Evolutionary conservation across 2,113 vertebrate species (phyloP), one percentile per base, ranked within the genome.

Genomic region (Antennarius striatus): DNA sequence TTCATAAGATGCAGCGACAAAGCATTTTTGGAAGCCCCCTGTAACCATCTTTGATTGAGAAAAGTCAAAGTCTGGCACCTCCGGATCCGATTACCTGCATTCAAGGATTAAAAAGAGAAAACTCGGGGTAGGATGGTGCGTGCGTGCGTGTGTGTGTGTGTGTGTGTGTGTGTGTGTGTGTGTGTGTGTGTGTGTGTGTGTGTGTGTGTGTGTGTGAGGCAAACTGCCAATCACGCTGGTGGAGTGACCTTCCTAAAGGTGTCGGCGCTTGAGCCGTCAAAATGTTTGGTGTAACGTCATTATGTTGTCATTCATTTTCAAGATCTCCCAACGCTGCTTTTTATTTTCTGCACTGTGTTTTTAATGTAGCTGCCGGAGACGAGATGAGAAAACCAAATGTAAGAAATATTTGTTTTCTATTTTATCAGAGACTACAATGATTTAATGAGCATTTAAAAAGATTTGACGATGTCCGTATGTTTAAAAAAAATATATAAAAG

Each of bases 221-320:
- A 22, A 22, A 58, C 64, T 77, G 76, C 58, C 74, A 60, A 8
- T 85, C 72, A 75, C 48, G 58, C 52, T 11, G 54, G 36, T 47
- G 68, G 29, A n/a, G 29, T 78, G 73, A 82, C 60, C 65, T 73
- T 73, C 50, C 64, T 62, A 6, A 63, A 79, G 49, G 32, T 56
- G 55, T 57, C 13, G 50, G 57, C 53, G 22, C 60, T 66, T 39
- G 56, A 55, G 59, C 76, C 61, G 77, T 86, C 56, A 63, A 76
- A 79, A 71, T 73, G 71, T 82, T 85, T 68, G 32, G 75, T 83
- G 84, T 88, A 67, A 80, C 59, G 71, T 81, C 79, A 64, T 82
- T 59, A 57, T 80, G 81, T 76, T 85, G 71, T 86, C 75, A 71
- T 75, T 80, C 48, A 59, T 82, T 81, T 75, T 53, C 6, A 17